phyloP scores from a whole-genome alignment of 2,888 invertebrate species.

The Matsumyia berberina region DNA sequence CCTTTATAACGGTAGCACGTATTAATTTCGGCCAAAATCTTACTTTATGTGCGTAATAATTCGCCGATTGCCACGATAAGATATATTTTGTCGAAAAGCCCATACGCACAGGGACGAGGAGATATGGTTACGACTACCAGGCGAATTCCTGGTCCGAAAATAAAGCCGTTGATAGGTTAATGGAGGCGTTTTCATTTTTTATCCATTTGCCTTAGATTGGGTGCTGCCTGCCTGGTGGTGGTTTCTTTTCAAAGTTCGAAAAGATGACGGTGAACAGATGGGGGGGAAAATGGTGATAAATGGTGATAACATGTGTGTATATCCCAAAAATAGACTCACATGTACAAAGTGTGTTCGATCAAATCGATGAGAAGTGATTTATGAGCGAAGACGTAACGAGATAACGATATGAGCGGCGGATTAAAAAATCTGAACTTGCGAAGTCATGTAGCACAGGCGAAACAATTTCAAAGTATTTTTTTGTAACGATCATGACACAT shows the following conservation, averaged over 20 bases:
- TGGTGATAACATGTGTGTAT: constrained; percentile 20
- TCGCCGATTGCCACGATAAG: constrained; percentile 42
- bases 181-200: constrained; percentile 17
- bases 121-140: neutral
- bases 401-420: neutral
- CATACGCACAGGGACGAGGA: constrained; percentile 5
- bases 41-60: constrained; percentile 59
- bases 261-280: neutral
- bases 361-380: constrained; percentile 46
- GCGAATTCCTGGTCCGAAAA: constrained; percentile 5
- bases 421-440: neutral
- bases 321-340: constrained; percentile 29
- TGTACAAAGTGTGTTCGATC: constrained; percentile 4
- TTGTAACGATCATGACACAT: no score
- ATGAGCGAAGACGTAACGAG: neutral
- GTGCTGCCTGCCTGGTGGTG: neutral
- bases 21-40: constrained; percentile 53
- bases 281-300: constrained; percentile 24
- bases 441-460: no score
- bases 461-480: neutral
- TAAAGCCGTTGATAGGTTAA: constrained; percentile 28
- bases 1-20: constrained; percentile 46
- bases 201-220: neutral
- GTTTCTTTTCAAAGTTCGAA: neutral
- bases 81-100: constrained; percentile 27